phyloP scores from a whole-genome alignment of 2,888 invertebrate species.

The Tuta absoluta region DNA sequence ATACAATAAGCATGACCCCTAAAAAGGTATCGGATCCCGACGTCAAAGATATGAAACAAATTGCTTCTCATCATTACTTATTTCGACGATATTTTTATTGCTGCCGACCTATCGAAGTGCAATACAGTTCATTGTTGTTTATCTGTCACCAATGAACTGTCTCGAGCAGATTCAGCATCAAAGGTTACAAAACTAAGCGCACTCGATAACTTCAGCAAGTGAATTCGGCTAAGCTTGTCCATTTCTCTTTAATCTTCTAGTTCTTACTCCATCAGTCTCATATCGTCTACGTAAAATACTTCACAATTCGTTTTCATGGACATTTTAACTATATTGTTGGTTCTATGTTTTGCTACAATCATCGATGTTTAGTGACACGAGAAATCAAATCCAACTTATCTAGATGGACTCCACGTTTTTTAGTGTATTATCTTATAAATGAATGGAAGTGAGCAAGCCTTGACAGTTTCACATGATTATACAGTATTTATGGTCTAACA shows the following conservation, averaged over 20 bases:
- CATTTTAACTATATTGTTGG: background rate
- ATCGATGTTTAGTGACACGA: background rate
- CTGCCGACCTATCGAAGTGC: background rate
- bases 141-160: background rate
- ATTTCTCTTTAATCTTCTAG: constrained; percentile 38
- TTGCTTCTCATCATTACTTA: background rate
- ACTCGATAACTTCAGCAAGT: constrained; percentile 34
- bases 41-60: background rate
- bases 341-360: constrained; percentile 1
- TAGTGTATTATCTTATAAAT: constrained; percentile 12
- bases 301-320: constrained; percentile 18
- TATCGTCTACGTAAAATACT: constrained; percentile 10
- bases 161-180: background rate
- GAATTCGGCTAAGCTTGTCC: constrained; percentile 49
- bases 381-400: background rate
- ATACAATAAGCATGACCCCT: constrained; percentile 39
- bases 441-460: constrained; percentile 67
- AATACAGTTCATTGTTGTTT: background rate
- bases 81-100: constrained; percentile 1
- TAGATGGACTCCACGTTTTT: background rate
- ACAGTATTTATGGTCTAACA: constrained; percentile 20
- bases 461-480: constrained; percentile 40
- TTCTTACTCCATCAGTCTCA: constrained; percentile 32
- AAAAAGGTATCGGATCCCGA: background rate
- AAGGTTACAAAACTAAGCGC: background rate